These are phyloP conservation scores for Dasyornis broadbenti DNA, from an alignment of 2,113 vertebrate genomes.

Conservation along the genomic window DNA sequence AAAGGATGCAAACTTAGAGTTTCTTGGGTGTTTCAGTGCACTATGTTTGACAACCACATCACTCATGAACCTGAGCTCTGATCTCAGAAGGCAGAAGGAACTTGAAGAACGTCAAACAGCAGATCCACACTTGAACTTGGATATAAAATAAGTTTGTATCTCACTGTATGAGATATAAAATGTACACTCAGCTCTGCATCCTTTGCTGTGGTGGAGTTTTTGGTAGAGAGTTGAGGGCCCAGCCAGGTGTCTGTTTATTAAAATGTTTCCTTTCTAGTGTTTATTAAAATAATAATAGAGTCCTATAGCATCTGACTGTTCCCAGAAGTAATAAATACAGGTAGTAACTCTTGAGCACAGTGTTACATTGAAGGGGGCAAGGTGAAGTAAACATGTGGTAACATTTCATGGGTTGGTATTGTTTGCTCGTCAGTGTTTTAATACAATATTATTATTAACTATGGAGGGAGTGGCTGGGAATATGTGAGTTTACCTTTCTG, in stretches of 20 bases:
- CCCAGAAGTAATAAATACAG: not conserved
- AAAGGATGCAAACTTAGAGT: not conserved
- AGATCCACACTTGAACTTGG: not conserved
- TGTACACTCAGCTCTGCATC: not conserved
- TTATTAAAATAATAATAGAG: not conserved
- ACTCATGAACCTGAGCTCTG: not conserved
- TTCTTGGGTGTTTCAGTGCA: not conserved
- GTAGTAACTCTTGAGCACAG: not conserved
- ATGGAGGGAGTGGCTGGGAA: not conserved
- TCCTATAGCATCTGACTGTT: not conserved
- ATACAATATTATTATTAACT: not conserved
- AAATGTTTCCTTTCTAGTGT: not conserved
- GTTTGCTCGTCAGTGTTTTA: not conserved
- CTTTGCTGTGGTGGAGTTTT: not conserved
- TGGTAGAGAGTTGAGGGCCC: not conserved
- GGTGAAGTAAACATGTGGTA: not conserved
- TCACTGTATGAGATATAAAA: not conserved
- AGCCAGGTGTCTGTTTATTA: not conserved
- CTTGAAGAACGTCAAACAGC: no score
- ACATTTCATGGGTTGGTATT: not conserved
- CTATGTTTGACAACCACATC: accelerated
- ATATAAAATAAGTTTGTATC: no score
- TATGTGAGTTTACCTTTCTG: not conserved
- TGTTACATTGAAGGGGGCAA: not conserved
- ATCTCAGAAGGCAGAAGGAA: no score